Conservation (phyloP, 1,140 invertebrate genomes). For the Schlechtendalia chinensis region DNA sequence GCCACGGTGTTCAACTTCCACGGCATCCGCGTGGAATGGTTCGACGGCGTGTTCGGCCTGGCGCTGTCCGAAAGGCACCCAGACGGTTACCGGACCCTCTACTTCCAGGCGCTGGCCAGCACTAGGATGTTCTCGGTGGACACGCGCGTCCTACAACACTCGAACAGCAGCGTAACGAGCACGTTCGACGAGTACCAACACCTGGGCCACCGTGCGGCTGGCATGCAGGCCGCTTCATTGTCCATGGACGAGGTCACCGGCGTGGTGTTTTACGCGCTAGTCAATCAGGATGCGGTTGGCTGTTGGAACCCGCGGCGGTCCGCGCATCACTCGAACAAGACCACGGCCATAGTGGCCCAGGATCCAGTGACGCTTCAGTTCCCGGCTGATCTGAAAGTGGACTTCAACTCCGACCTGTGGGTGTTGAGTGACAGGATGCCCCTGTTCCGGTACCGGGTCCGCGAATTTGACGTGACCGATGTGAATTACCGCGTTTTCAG, state of each 20-base stretch:
- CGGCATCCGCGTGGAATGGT: slow-evolving; percentile 71
- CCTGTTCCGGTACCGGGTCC: slow-evolving; percentile 66
- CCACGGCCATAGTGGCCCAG: slow-evolving; percentile 65
- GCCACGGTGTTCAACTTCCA: slow-evolving; percentile 68
- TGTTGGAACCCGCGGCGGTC: slow-evolving; percentile 69
- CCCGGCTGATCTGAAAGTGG: slow-evolving; percentile 75
- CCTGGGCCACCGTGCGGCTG: slow-evolving; percentile 66
- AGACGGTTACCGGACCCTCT: slow-evolving; percentile 67
- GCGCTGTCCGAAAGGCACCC: slow-evolving; percentile 60
- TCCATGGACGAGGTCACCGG: slow-evolving; percentile 69
- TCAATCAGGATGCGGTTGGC: slow-evolving; percentile 72
- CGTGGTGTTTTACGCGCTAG: slow-evolving; percentile 72
- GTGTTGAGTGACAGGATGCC: slow-evolving; percentile 79
- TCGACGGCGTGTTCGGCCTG: slow-evolving; percentile 72
- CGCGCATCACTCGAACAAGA: slow-evolving; percentile 53
- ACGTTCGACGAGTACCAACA: slow-evolving; percentile 68
- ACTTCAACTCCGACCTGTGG: slow-evolving; percentile 64
- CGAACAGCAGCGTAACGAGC: slow-evolving; percentile 62
- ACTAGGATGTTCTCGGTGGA: slow-evolving; percentile 66
- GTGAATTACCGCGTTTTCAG: slow-evolving; percentile 75
- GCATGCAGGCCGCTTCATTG: slow-evolving; percentile 69
- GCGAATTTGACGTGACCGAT: slow-evolving; percentile 67
- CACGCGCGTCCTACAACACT: slow-evolving; percentile 63
- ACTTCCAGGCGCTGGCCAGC: slow-evolving; percentile 74
- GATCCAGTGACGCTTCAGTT: slow-evolving; percentile 74